Evolutionary conservation across 2,888 invertebrate species (phyloP), one percentile per base, ranked within the genome.

Genomic region (Tipula confusa): DNA sequence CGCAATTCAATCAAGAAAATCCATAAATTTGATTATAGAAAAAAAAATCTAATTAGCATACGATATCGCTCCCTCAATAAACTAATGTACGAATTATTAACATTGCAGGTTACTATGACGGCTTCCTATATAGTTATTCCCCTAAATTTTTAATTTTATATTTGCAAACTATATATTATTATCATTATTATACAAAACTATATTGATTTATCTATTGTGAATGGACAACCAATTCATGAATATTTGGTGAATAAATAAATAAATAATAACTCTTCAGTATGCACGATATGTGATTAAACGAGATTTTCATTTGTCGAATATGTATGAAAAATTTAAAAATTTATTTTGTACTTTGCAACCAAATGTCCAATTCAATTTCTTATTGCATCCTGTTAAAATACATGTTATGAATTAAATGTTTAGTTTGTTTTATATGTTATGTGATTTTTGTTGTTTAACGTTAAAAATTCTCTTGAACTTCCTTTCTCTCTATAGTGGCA

Each of bases 301-400:
- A 64, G 64, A 24, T 24, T 64, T 9, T 7, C 18, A 9, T 24
- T 11, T 2, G 24, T 64, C 64, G 64, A 24, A 24, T 11, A 43
- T 43, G 15, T 15, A 43, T 43, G 4, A 18, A 18, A 64, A 24
- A 64, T 24, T 9, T 64, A 64, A 24, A 24, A 64, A 64, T 33
- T 9, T 9, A 33, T 64, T 24, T 48, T 48, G 48, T 48, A 18
- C 48, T 48, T 4, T 18, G 15, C 7, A 38, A 13, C 38, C 13
- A 43, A n/a, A 43, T 2, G 15, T 43, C n/a, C 18, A 24, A 64
- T 64, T 64, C 11, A 64, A 64, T 64, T 64, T 64, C 64, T 64
- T 64, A 64, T 64, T 64, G 64, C 64, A 64, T 64, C 64, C 64
- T 64, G 64, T 64, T 64, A 64, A 64, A 24, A 64, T 64, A 64